Base-by-base conservation (phyloP, 2,888 invertebrate species). In the Epirrita christyi region DNA sequence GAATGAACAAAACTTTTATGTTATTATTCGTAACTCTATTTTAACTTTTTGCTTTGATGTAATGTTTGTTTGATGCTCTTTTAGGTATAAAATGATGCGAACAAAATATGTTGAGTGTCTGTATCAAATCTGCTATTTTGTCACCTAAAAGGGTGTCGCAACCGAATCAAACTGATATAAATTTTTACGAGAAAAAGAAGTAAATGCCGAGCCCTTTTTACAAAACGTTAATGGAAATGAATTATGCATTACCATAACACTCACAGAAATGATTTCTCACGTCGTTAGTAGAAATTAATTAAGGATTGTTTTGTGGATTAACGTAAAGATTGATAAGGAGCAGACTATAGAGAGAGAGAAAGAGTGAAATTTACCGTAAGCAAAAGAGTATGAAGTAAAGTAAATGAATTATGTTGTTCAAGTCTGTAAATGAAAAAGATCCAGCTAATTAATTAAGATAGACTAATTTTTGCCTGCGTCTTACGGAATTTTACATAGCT, bases 241-340 rank as follows among this genome's bases (percentile, higher is more conserved):
- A 58, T 49, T 7, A 53, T 40, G 43, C 43, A 45, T 53, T 45
- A 36, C 45, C 42, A 27, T 54, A 41, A 36, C 10, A 37, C 21
- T 45, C 36, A 29, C 21, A 42, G 49, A 53, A 44, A 41, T 59
- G 41, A 49, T 49, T 54, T 50, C 54, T 46, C 27, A 49, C 44
- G 37, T 36, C 32, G 29, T 43, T 29, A 38, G 53, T 48, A n/a
- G 48, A 46, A 50, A 54, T 54, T 54, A 41, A 58, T 59, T 59
- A 46, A 38, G 49, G 37, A 59, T 42, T 59, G 41, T 46, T 59
- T 37, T 27, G 37, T 10, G 50, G 42, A 46, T 50, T 59, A 46
- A 50, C 21, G 32, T 15, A 28, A 10, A 40, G 45, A 40, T 8
- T 27, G 1, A 27, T 42, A 47, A 28, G n/a, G 15, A 54, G 40